Evolutionary conservation across 2,113 vertebrate species (phyloP).

Genomic region (Myodes glareolus): DNA sequence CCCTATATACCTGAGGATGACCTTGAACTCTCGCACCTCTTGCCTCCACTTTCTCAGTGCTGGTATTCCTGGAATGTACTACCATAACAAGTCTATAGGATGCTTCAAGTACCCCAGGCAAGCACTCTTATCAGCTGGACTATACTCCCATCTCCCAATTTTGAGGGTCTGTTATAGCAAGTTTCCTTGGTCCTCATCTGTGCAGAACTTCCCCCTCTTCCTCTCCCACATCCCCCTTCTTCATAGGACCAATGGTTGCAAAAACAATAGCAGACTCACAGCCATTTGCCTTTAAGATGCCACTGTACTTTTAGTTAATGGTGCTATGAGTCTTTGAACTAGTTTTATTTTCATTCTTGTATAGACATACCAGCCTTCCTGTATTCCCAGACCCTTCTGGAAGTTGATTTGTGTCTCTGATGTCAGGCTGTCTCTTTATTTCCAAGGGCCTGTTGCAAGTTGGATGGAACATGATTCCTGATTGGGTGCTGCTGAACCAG

Average conservation of each 20-base stretch:
- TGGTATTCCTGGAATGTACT: neutral
- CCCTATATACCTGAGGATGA: neutral
- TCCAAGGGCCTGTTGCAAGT: neutral
- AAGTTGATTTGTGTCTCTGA: neutral
- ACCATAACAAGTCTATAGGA: neutral
- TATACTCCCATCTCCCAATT: too few relatives aligned
- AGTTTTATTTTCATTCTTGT: neutral
- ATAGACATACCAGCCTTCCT: neutral
- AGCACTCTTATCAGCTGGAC: neutral
- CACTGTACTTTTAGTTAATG: neutral
- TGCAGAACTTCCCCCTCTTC: rapidly evolving
- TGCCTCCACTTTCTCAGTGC: neutral
- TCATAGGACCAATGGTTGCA: neutral
- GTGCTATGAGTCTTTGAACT: neutral
- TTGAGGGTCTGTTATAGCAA: neutral
- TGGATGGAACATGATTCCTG: neutral
- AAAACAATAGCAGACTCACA: neutral
- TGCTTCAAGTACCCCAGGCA: neutral
- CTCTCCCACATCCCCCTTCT: neutral
- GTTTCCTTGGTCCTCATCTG: neutral
- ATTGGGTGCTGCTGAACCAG: neutral
- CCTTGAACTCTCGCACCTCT: neutral
- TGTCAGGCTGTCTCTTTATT: rapidly evolving
- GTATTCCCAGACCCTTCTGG: neutral
- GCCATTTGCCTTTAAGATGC: neutral